A percentile compares a stretch with the other conserved stretches of the same genome.
Conservation (phyloP, 2,888 invertebrate genomes). For the Pediacus dermestoides region DNA sequence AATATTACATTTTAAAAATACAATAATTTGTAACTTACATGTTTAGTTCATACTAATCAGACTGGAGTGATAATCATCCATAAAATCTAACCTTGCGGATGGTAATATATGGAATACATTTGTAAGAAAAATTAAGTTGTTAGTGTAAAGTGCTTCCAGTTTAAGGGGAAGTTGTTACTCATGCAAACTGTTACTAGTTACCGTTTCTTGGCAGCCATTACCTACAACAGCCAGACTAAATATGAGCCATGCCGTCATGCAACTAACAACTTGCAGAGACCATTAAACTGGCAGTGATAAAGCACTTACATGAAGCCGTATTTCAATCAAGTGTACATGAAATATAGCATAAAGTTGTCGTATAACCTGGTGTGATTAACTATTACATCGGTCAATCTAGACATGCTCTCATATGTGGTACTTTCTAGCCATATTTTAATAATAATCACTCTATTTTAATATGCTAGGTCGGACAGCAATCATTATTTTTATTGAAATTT, state of each 20-base stretch:
- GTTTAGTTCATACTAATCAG: too few relatives aligned
- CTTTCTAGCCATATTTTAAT: not conserved
- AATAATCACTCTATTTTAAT: not conserved
- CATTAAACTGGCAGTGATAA: conserved; percentile 16
- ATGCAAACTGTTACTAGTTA: conserved; percentile 11
- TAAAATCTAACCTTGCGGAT: too few relatives aligned
- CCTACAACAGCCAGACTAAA: conserved; percentile 15
- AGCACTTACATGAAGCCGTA: conserved; percentile 14
- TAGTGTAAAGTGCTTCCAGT: not conserved
- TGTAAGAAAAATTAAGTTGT: conserved; percentile 6
- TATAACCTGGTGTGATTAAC: conserved; percentile 18
- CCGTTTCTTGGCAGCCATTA: conserved; percentile 26
- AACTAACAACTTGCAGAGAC: conserved; percentile 3
- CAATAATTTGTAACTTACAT: too few relatives aligned
- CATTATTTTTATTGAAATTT: too few relatives aligned
- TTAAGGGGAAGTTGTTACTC: conserved; percentile 16
- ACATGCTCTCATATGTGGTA: conserved; percentile 3
- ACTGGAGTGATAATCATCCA: too few relatives aligned
- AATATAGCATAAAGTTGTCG: conserved; percentile 24
- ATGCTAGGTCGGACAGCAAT: not conserved
- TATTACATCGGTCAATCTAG: conserved; percentile 3
- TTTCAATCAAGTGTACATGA: conserved; percentile 21
- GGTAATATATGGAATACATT: too few relatives aligned
- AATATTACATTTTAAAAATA: too few relatives aligned
- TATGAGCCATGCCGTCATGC: conserved; percentile 7